Evolutionary conservation across 2,888 invertebrate species (phyloP), one percentile per base, ranked within the genome.

Genomic region (Empis livida): DNA sequence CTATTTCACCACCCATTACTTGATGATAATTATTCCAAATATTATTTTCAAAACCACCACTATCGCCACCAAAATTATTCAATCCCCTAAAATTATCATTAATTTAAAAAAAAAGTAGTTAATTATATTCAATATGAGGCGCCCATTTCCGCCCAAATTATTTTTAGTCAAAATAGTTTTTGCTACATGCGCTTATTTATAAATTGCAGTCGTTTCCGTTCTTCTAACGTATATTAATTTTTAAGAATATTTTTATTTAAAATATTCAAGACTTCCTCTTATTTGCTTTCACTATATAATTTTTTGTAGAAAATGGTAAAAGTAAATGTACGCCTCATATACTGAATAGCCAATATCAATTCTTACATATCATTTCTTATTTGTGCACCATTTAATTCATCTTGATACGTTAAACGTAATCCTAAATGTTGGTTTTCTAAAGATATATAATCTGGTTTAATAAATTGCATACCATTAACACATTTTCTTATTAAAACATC

Each of bases 381-480:
- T 41, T 41, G 41, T 14, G 20, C 41, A 10, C 41, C 20, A 14
- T 16, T 20, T 20, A 14, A 14, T 23, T 44, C 35, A 16, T 35
- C 35, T 2, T 35, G 17, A 20, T 37, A 31, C 13, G 43, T 44
- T 17, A 23, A 20, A 14, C 43, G n/a, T 17, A 17, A n/a, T 30
- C 27, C 45, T 2, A 41, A 27, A 23, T n/a, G 14, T 23, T 20
- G 41, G 27, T 41, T n/a, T 27, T 17, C 23, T 9, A 44, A 17
- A 2, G 23, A 15, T 13, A 42, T 44, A n/a, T 39, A 43, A 42
- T 52, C 52, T 11, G 52, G 48, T 31, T 52, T 47, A 31, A 49
- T 51, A 30, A 53, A 49, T 14, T 46, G 40, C 38, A 49, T 49
- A 40, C 47, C 43, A 44, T 45, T 48, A 15, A 45, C 43, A n/a